phyloP scores from a whole-genome alignment of 2,113 vertebrate genomes.

The Urocitellus parryii region DNA sequence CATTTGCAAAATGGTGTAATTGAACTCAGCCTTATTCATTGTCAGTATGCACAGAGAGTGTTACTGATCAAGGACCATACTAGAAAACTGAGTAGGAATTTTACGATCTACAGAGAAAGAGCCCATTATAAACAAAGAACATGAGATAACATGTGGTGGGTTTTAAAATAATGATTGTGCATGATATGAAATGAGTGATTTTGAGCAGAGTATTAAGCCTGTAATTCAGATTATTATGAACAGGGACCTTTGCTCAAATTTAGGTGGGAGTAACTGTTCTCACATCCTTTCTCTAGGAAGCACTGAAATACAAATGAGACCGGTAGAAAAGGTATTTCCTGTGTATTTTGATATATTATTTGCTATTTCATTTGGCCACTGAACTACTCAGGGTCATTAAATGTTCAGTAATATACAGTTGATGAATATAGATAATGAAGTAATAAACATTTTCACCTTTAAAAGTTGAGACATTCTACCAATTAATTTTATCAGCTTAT shows the following conservation, averaged over 20 bases:
- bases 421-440: not conserved
- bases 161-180: not conserved
- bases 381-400: not conserved
- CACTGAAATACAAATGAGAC: not conserved
- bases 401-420: not conserved
- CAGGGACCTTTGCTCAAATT: not conserved
- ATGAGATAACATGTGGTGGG: accelerated
- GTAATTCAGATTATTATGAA: not conserved
- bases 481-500: not conserved
- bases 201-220: not conserved
- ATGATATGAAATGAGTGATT: not conserved
- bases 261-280: not conserved
- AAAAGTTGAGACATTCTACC: not conserved
- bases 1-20: not conserved
- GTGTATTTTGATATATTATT: not conserved
- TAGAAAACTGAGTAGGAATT: not conserved
- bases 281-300: not conserved
- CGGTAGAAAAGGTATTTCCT: not conserved
- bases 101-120: not conserved
- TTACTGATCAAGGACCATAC: not conserved
- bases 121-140: not conserved
- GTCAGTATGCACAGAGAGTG: not conserved
- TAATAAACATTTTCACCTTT: not conserved
- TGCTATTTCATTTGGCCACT: not conserved
- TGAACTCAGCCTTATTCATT: not conserved